Conservation (phyloP, 92 coral and sea anemone genomes). For the Parazoanthus swiftii region DNA sequence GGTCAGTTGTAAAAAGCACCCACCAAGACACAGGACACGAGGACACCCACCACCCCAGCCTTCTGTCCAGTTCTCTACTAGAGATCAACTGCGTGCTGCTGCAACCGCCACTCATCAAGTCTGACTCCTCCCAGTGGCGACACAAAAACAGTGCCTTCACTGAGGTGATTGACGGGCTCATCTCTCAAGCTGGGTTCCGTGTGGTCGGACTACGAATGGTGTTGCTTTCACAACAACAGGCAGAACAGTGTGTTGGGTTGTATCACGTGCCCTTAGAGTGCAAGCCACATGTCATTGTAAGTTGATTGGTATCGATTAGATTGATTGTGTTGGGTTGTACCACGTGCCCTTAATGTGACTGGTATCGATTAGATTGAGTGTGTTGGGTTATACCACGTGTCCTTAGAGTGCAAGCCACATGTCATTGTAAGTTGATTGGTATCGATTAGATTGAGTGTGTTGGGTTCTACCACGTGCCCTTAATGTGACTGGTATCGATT, state of each 20-base stretch:
- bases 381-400: conserved; percentile 63
- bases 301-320: conserved; percentile 4
- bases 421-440: conserved; percentile 59
- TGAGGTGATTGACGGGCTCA: conserved; percentile 84
- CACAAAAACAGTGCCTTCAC: conserved; percentile 62
- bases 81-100: conserved; percentile 92
- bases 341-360: conserved; percentile 46
- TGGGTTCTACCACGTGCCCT: conserved; percentile 59
- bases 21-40: conserved; percentile 33
- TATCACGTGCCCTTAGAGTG: conserved; percentile 57
- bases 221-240: conserved; percentile 72
- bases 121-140: conserved; percentile 47
- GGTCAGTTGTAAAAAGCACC: conserved; percentile 55
- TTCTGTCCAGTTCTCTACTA: conserved; percentile 76
- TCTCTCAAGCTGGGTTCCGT: conserved; percentile 68
- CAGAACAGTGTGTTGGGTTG: conserved; percentile 75
- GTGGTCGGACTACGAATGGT: conserved; percentile 84
- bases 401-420: conserved; percentile 66
- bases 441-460: conserved; percentile 43
- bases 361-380: conserved; percentile 40
- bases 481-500: conserved; percentile 14
- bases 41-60: conserved; percentile 28
- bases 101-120: conserved; percentile 57
- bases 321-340: conserved; percentile 62
- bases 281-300: conserved; percentile 78